A percentile compares a stretch with the other conserved stretches of the same genome.
Conservation (phyloP, 2,113 vertebrate genomes). For the Baryphthengus martii region DNA sequence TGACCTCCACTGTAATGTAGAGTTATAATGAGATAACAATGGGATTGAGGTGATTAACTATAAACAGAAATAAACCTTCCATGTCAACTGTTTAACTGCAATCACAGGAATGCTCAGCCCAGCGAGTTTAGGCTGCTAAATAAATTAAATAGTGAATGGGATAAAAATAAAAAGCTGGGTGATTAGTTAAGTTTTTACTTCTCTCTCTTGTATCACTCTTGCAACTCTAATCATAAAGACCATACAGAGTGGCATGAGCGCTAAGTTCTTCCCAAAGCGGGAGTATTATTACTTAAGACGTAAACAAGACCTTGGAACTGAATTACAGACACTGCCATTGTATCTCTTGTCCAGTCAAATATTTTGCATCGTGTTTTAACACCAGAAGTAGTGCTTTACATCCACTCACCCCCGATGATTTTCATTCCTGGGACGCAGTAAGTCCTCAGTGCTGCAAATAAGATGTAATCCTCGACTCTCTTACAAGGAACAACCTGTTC, state of each 20-base stretch:
- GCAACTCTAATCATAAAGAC: not conserved
- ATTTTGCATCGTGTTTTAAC: not conserved
- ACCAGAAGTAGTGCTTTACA: not conserved
- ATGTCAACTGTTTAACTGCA: not conserved
- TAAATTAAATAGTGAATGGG: not conserved
- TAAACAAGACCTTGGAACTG: not conserved
- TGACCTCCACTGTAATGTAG: not conserved
- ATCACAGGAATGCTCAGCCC: not conserved
- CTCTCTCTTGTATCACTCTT: not conserved
- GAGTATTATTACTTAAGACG: not conserved
- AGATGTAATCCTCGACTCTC: not conserved
- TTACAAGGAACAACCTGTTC: not conserved
- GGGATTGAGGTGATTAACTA: conserved; percentile 27
- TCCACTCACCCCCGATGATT: not conserved
- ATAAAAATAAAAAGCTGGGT: too few relatives aligned
- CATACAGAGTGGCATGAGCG: not conserved
- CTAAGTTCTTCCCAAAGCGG: not conserved
- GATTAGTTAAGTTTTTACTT: not conserved
- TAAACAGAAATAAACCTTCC: conserved; percentile 37
- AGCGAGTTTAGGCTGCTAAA: not conserved
- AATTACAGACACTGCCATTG: not conserved
- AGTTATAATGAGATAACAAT: conserved; percentile 19
- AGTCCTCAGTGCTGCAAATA: not conserved
- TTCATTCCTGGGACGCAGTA: not conserved
- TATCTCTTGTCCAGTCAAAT: not conserved